phyloP scores from a whole-genome alignment of 2,888 invertebrate species.

The Neuroscelio doddi region DNA sequence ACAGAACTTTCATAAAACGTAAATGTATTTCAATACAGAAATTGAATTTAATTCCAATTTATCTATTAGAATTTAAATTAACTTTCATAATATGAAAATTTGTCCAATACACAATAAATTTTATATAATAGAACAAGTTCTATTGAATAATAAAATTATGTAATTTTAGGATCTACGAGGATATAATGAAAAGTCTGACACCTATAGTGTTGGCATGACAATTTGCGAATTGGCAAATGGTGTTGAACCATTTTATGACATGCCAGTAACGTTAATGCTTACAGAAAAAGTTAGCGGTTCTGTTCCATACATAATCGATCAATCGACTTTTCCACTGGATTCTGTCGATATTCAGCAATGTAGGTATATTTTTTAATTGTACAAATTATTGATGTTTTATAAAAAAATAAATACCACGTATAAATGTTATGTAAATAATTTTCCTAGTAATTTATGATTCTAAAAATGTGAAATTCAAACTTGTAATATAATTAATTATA shows the following conservation, averaged over 20 bases:
- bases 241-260: slow-evolving; percentile 88
- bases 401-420: too few relatives aligned
- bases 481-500: too few relatives aligned
- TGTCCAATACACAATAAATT: too few relatives aligned
- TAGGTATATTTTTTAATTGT: slow-evolving; percentile 26
- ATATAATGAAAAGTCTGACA: slow-evolving; percentile 91
- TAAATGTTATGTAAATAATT: too few relatives aligned
- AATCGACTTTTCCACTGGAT: slow-evolving; percentile 78
- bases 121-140: too few relatives aligned
- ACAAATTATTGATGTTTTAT: neutral
- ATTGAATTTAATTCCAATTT: too few relatives aligned
- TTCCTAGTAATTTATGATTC: too few relatives aligned
- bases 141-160: neutral
- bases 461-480: too few relatives aligned
- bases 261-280: slow-evolving; percentile 91
- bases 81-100: too few relatives aligned
- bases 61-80: too few relatives aligned
- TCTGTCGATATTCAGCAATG: slow-evolving; percentile 69
- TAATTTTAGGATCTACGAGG: slow-evolving; percentile 82
- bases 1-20: too few relatives aligned
- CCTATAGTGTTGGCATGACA: slow-evolving; percentile 92
- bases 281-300: slow-evolving; percentile 90
- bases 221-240: slow-evolving; percentile 93
- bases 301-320: slow-evolving; percentile 83
- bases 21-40: too few relatives aligned